These are phyloP conservation scores for Plecturocebus donacophilus DNA, from an alignment of 2,113 vertebrate genomes.

Conservation along the genomic window DNA sequence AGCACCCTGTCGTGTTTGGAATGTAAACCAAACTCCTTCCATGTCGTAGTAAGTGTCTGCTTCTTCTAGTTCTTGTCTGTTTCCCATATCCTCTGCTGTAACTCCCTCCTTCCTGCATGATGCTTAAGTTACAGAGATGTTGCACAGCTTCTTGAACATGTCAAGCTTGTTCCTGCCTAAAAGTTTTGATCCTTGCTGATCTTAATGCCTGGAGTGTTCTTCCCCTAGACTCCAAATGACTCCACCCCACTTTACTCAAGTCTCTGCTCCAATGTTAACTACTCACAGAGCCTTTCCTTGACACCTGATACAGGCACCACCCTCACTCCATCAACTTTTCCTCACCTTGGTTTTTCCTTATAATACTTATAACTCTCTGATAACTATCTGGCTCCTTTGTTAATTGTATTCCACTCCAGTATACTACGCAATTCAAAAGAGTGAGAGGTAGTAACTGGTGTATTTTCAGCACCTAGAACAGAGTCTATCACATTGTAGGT, in stretches of 20 bases:
- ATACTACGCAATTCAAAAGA: not conserved
- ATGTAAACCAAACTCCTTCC: not conserved
- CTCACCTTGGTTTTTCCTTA: not conserved
- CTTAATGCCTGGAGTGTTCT: not conserved
- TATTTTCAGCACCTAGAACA: not conserved
- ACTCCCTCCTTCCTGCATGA: no score
- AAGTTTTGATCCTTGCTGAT: not conserved
- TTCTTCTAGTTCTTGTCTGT: not conserved
- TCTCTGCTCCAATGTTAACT: not conserved
- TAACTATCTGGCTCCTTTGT: not conserved
- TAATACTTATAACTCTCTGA: not conserved
- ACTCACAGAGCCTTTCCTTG: not conserved
- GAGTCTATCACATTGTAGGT: not conserved
- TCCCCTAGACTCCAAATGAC: not conserved
- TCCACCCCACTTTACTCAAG: not conserved
- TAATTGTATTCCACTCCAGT: no score
- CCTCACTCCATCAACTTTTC: not conserved
- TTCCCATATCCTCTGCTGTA: not conserved
- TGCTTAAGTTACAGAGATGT: not conserved
- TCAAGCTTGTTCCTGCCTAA: not conserved
- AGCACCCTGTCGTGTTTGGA: not conserved
- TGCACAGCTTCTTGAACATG: not conserved
- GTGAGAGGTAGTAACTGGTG: not conserved
- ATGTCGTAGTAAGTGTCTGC: not conserved
- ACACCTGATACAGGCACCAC: not conserved